Evolutionary conservation across 2,888 invertebrate genomes (phyloP).

Genomic region (Sceliomorpha sp.): DNA sequence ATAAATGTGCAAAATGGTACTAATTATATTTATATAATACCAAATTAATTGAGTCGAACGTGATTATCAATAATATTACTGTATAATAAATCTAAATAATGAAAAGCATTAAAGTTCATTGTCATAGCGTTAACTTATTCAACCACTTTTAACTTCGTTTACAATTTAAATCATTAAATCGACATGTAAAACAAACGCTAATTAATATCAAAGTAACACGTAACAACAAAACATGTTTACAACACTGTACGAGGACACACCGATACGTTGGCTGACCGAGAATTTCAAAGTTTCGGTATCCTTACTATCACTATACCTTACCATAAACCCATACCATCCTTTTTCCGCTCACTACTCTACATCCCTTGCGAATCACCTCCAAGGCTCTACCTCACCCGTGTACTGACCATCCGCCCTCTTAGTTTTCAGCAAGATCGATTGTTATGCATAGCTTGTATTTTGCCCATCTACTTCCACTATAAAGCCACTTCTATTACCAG

Average conservation of each 20-base stretch:
- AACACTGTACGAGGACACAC: conserved; percentile 34
- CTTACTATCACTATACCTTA: conserved; percentile 32
- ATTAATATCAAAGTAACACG: conserved; percentile 40
- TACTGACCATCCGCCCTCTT: conserved; percentile 77
- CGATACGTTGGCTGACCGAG: conserved; percentile 36
- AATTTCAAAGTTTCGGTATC: conserved; percentile 43
- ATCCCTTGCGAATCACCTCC: conserved; percentile 58
- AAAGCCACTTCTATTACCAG: conserved; percentile 51
- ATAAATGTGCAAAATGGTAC: too few species aligned
- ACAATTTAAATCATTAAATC: too few species aligned
- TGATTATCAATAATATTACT: too few species aligned
- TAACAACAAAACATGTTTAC: conserved; percentile 37
- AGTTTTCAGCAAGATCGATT: conserved; percentile 80
- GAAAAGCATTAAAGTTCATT: too few species aligned
- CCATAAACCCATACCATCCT: conserved; percentile 50
- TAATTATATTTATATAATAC: too few species aligned
- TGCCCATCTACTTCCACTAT: conserved; percentile 70
- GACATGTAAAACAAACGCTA: too few species aligned
- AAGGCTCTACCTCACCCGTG: conserved; percentile 65
- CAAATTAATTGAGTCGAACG: too few species aligned
- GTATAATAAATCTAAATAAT: too few species aligned
- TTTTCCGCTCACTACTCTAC: conserved; percentile 50
- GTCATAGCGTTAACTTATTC: too few species aligned
- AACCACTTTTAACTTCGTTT: too few species aligned
- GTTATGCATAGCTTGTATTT: conserved; percentile 81